Evolutionary conservation across 2,888 invertebrate species (phyloP).

Genomic region (Sisyra nigra): DNA sequence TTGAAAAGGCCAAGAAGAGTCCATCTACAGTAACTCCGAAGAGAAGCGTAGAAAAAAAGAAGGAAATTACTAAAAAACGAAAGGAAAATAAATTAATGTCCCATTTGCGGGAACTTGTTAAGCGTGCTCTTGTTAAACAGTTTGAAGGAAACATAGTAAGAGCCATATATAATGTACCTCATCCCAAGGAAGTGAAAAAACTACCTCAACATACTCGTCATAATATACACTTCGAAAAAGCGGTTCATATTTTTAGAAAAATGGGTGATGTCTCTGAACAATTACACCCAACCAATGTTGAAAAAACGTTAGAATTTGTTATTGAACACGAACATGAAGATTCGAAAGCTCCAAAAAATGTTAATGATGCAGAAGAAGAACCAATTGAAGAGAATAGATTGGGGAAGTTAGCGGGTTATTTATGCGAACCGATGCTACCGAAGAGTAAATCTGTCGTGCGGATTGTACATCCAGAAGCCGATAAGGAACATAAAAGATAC

Average conservation of each 20-base stretch:
- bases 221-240: neutral
- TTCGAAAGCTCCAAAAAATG: neutral
- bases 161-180: neutral
- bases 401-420: neutral
- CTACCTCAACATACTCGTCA: neutral
- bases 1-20: constrained; percentile 11
- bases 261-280: neutral
- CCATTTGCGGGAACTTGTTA: neutral
- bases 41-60: constrained; percentile 6
- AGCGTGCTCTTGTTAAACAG: neutral
- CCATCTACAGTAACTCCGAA: constrained; percentile 4
- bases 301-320: neutral
- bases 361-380: neutral
- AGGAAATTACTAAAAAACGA: constrained; percentile 9
- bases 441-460: neutral
- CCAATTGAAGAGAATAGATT: neutral
- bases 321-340: neutral
- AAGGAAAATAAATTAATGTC: constrained; percentile 1
- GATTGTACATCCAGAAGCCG: constrained; percentile 11
- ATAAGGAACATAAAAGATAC: constrained; percentile 16
- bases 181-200: neutral
- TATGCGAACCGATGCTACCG: neutral
- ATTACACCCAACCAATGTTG: neutral
- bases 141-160: neutral
- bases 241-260: neutral